Evolutionary conservation across 2,797 vertebrate genomes (phyloP).

Genomic region (Pogoniulus pusillus): DNA sequence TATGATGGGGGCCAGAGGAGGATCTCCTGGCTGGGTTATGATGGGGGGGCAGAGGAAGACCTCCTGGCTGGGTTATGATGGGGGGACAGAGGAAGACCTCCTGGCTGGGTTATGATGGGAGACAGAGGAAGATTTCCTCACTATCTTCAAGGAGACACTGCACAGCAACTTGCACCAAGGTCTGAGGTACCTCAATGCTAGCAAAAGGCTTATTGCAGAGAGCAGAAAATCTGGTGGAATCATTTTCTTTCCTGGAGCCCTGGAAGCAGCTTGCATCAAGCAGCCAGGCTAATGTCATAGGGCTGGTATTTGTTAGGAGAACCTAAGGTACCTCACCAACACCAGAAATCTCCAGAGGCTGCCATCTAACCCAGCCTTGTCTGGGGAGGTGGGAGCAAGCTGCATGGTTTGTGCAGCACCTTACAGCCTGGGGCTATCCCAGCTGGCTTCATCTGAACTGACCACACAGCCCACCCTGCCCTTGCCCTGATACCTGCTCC

Average conservation of each 20-base stretch:
- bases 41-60: neutral
- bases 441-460: neutral
- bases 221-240: neutral
- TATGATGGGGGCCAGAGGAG: neutral
- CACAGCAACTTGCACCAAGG: neutral
- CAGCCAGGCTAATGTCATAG: neutral
- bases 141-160: neutral
- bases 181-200: neutral
- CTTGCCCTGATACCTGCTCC: neutral
- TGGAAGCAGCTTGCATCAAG: neutral
- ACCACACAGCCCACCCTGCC: neutral
- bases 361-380: neutral
- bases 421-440: neutral
- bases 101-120: no score
- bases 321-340: neutral
- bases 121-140: fast-evolving
- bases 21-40: neutral
- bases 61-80: neutral
- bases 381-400: neutral
- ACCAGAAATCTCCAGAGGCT: neutral
- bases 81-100: no score
- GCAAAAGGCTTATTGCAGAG: no score
- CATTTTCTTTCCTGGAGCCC: neutral
- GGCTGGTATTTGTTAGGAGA: neutral
- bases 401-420: neutral